Evolutionary conservation across 2,113 vertebrate genomes (phyloP).

Genomic region (Tringa solitaria): DNA sequence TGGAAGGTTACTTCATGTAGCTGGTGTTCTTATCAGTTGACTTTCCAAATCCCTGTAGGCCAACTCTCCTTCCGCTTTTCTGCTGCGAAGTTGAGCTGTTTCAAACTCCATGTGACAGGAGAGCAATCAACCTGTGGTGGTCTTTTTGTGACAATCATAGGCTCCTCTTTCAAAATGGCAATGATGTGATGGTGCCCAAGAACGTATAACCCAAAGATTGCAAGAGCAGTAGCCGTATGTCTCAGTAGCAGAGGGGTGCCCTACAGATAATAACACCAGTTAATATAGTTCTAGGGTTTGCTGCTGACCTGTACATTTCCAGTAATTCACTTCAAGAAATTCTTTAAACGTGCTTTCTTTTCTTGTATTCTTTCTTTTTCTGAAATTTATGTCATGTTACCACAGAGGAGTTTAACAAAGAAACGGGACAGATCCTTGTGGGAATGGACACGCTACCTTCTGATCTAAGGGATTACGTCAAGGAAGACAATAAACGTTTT

Average conservation of each 20-base stretch:
- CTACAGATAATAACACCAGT: background rate
- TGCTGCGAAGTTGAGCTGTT: background rate
- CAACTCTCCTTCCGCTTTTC: background rate
- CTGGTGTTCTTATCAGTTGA: background rate
- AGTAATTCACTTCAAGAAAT: background rate
- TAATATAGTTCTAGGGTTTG: background rate
- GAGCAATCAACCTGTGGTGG: background rate
- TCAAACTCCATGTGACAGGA: background rate
- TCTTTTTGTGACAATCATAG: background rate
- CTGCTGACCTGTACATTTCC: background rate
- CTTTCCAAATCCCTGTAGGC: background rate
- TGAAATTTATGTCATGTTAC: background rate
- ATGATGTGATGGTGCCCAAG: background rate
- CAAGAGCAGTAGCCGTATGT: background rate
- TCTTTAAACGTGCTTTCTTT: background rate
- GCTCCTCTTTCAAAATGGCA: background rate
- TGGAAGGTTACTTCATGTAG: background rate
- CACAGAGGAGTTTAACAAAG: constrained; percentile 94
- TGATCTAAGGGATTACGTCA: constrained; percentile 91
- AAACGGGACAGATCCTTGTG: constrained; percentile 89
- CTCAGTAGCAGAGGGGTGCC: background rate
- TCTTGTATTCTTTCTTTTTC: background rate
- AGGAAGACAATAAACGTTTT: constrained; percentile 91
- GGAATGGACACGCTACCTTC: constrained; percentile 92
- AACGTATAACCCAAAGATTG: background rate